These are phyloP conservation scores for Apodemia duryi DNA, from an alignment of 2,888 invertebrate species.

Conservation along the genomic window DNA sequence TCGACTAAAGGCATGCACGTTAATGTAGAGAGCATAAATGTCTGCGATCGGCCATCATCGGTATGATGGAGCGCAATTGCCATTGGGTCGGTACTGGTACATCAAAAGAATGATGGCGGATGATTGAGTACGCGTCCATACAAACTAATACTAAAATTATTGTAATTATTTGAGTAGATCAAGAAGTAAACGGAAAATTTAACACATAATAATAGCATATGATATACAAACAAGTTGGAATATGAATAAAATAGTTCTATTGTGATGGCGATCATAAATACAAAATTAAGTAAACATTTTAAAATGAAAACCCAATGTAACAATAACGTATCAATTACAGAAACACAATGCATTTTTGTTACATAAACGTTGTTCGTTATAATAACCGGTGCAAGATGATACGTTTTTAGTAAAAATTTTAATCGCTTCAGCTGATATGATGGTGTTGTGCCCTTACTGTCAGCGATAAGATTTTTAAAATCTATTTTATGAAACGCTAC, in stretches of 20 bases:
- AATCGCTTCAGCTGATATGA: conserved; percentile 48
- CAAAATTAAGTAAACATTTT: conserved; percentile 12
- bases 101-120: too few relatives aligned
- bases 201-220: too few relatives aligned
- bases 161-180: too few relatives aligned
- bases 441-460: conserved; percentile 33
- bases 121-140: too few relatives aligned
- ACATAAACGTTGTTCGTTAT: conserved; percentile 44
- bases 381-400: conserved; percentile 30
- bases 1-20: too few relatives aligned
- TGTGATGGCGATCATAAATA: conserved; percentile 8
- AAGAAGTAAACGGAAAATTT: too few relatives aligned
- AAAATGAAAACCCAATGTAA: conserved; percentile 31
- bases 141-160: too few relatives aligned
- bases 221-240: too few relatives aligned
- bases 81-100: too few relatives aligned
- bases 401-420: conserved; percentile 56
- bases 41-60: too few relatives aligned
- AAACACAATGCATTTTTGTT: conserved; percentile 45
- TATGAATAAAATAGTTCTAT: not conserved
- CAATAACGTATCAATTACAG: conserved; percentile 39
- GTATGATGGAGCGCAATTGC: too few relatives aligned
- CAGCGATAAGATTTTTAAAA: conserved; percentile 29
- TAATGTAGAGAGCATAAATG: too few relatives aligned
- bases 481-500: not conserved